Evolutionary conservation across 92 coral and sea anemone species (phyloP).

Genomic region (Scolanthus callimorphus): DNA sequence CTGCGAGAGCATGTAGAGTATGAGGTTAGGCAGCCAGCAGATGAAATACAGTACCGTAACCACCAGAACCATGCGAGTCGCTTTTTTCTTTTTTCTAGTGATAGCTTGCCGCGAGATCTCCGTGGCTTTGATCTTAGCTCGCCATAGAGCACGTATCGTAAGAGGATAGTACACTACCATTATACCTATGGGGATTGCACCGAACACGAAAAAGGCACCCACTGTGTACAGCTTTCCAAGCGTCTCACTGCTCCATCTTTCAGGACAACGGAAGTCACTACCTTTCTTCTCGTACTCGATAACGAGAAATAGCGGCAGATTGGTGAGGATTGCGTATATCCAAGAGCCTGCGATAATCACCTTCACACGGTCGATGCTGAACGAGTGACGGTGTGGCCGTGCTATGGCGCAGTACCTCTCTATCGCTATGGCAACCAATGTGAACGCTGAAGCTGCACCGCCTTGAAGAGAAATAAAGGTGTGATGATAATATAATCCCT

Average conservation of each 20-base stretch:
- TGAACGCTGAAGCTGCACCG: constrained; percentile 40
- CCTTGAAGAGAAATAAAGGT: constrained; percentile 3
- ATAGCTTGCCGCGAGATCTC: constrained; percentile 37
- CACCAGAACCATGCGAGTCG: constrained; percentile 56
- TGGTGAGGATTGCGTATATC: constrained; percentile 26
- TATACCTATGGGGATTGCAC: constrained; percentile 52
- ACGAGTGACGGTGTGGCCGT: constrained; percentile 9
- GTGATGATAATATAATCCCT: neutral
- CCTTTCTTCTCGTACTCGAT: constrained; percentile 7
- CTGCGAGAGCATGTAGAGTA: constrained; percentile 52
- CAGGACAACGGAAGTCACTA: constrained; percentile 41
- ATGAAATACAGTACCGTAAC: constrained; percentile 52
- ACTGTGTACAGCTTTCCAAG: constrained; percentile 49
- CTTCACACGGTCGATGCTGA: constrained; percentile 13
- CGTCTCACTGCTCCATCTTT: constrained; percentile 18
- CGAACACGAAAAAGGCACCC: constrained; percentile 47
- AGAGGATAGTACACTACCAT: constrained; percentile 52
- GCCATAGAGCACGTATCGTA: constrained; percentile 59
- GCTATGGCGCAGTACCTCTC: constrained; percentile 30
- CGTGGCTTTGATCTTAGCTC: constrained; percentile 26
- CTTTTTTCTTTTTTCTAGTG: constrained; percentile 43
- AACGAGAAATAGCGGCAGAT: constrained; percentile 24
- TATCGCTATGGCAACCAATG: constrained; percentile 28
- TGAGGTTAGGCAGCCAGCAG: constrained; percentile 67
- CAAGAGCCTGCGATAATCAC: constrained; percentile 25